phyloP scores from a whole-genome alignment of 2,797 vertebrate genomes.

The Hyperoplus lanceolatus region DNA sequence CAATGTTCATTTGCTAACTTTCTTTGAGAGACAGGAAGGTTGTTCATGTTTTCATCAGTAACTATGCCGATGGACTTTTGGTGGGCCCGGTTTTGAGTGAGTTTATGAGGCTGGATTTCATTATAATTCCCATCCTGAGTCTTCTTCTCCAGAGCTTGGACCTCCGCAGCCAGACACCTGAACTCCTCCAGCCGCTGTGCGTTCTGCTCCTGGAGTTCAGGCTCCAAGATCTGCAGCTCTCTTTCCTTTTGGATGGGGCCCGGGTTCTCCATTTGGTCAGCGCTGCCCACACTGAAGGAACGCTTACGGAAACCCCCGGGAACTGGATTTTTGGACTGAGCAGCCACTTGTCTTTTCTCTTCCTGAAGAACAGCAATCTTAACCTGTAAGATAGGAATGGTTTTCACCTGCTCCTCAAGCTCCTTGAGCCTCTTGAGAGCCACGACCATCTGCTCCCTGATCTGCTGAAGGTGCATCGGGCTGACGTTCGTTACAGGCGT shows the following conservation, averaged over 20 bases:
- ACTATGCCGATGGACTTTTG: slow-evolving; percentile 89
- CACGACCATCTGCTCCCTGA: slow-evolving; percentile 98
- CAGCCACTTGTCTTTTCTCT: slow-evolving; percentile 93
- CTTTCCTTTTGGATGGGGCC: slow-evolving; percentile 84
- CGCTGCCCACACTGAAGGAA: slow-evolving; percentile 95
- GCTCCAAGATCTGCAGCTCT: slow-evolving; percentile 92
- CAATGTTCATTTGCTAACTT: slow-evolving; percentile 56
- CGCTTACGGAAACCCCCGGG: slow-evolving; percentile 90
- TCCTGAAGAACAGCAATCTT: slow-evolving; percentile 98
- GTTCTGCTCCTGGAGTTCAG: slow-evolving; percentile 88
- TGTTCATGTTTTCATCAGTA: slow-evolving; percentile 90
- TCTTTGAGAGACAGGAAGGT: slow-evolving; percentile 79
- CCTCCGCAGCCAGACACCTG: slow-evolving; percentile 92
- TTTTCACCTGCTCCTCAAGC: slow-evolving; percentile 95
- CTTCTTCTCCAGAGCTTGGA: slow-evolving; percentile 94
- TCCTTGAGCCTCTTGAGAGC: slow-evolving; percentile 95
- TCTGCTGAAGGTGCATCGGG: slow-evolving; percentile 95
- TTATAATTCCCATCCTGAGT: slow-evolving; percentile 83
- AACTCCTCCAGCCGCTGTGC: slow-evolving; percentile 92
- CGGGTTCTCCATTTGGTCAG: slow-evolving; percentile 91
- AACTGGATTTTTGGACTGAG: slow-evolving; percentile 90
- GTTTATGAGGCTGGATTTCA: slow-evolving; percentile 25
- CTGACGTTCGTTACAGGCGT: slow-evolving; percentile 96
- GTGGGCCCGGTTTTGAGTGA: slow-evolving; percentile 68
- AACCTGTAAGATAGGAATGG: slow-evolving; percentile 97